A percentile compares a stretch with the other conserved stretches of the same genome.
Conservation (phyloP, 2,888 invertebrate species). For the Amphiduros pacificus region DNA sequence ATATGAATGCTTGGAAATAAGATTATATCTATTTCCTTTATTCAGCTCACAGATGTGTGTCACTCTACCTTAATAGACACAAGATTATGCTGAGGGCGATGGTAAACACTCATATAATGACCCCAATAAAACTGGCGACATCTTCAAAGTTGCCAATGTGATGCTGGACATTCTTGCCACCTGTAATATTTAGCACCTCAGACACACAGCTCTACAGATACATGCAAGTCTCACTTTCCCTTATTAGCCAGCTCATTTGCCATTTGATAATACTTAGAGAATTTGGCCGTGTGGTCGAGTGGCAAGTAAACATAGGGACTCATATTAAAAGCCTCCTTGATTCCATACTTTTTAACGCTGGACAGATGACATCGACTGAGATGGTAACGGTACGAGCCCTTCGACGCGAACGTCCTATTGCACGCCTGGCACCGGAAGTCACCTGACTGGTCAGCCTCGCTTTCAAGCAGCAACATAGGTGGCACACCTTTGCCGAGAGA, state of each 20-base stretch:
- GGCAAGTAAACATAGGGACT: slow-evolving; percentile 56
- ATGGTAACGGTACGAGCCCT: slow-evolving; percentile 95
- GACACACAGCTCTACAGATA: too few species aligned
- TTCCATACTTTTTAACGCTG: slow-evolving; percentile 49
- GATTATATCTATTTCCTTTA: too few species aligned
- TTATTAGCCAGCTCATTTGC: slow-evolving; percentile 97
- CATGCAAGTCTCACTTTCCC: slow-evolving; percentile 34
- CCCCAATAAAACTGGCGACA: too few species aligned
- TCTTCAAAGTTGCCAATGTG: too few species aligned
- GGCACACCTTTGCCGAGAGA: background rate
- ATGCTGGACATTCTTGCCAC: too few species aligned
- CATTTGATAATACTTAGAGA: slow-evolving; percentile 96
- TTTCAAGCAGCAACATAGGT: background rate
- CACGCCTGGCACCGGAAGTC: slow-evolving; percentile 47
- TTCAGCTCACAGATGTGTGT: too few species aligned
- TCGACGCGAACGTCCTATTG: slow-evolving; percentile 81
- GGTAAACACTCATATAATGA: too few species aligned
- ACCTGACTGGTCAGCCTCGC: slow-evolving; percentile 14
- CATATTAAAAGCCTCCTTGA: slow-evolving; percentile 53
- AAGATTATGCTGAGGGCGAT: too few species aligned
- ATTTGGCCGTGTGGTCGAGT: slow-evolving; percentile 70
- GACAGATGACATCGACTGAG: slow-evolving; percentile 64
- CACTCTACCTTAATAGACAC: too few species aligned
- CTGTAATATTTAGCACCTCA: too few species aligned
- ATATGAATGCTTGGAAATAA: too few species aligned